Evolutionary conservation across 2,888 invertebrate species (phyloP).

Genomic region (Dryobotodes eremita): DNA sequence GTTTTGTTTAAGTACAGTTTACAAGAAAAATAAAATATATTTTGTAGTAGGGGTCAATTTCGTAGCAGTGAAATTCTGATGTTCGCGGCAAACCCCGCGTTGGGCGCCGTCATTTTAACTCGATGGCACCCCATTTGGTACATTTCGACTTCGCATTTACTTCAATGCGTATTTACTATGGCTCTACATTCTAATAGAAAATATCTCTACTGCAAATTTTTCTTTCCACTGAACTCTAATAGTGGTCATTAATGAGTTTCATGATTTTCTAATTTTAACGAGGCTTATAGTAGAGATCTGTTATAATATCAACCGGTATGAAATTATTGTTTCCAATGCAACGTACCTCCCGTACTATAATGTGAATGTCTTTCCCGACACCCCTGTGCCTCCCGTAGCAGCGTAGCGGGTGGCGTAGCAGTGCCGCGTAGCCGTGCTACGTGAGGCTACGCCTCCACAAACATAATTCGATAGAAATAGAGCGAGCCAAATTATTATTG

Average conservation of each 20-base stretch:
- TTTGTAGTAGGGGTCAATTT: background rate
- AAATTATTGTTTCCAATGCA: background rate
- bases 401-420: constrained; percentile 26
- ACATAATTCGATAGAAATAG: background rate
- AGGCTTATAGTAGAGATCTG: background rate
- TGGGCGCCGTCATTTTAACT: background rate
- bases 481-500: background rate
- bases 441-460: constrained; percentile 6
- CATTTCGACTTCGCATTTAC: background rate
- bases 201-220: too few relatives aligned
- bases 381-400: constrained; percentile 17
- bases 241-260: background rate
- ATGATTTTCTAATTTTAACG: background rate
- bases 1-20: background rate
- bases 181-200: background rate
- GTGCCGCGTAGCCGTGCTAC: constrained; percentile 36
- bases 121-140: background rate
- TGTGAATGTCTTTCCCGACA: too few relatives aligned
- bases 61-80: background rate
- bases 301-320: background rate
- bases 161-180: background rate
- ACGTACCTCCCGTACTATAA: too few relatives aligned
- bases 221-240: background rate
- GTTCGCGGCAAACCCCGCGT: background rate
- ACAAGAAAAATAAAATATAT: background rate